Evolutionary conservation across 2,797 vertebrate genomes (phyloP).

Genomic region (Morelia viridis): DNA sequence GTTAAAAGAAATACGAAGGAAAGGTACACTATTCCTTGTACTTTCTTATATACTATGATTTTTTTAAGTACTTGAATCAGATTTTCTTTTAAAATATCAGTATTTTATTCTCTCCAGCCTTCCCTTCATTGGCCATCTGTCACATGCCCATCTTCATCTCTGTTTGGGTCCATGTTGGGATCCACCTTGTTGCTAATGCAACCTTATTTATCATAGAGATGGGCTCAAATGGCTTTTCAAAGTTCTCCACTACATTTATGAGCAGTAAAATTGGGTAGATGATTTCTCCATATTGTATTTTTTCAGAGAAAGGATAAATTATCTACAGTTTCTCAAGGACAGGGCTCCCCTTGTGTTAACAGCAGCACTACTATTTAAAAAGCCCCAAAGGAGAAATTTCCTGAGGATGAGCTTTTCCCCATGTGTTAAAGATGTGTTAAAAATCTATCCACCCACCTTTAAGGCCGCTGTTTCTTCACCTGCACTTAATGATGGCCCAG

Average conservation of each 20-base stretch:
- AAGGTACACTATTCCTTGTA: constrained; percentile 76
- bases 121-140: background rate
- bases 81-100: background rate
- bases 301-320: background rate
- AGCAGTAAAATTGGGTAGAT: background rate
- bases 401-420: background rate
- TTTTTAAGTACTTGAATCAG: constrained; percentile 27
- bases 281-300: background rate
- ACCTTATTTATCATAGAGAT: background rate
- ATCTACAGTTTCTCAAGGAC: background rate
- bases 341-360: background rate
- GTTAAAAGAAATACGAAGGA: constrained; percentile 83
- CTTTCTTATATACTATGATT: constrained; percentile 34
- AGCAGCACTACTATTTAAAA: background rate
- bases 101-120: background rate
- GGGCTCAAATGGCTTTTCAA: background rate
- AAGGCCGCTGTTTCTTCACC: background rate
- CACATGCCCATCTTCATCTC: background rate
- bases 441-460: too few species aligned
- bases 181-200: background rate
- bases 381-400: background rate
- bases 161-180: background rate
- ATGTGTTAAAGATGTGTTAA: background rate
- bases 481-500: background rate
- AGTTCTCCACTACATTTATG: background rate